phyloP scores from a whole-genome alignment of 2,888 invertebrate species.

The Lydus trimaculatus region DNA sequence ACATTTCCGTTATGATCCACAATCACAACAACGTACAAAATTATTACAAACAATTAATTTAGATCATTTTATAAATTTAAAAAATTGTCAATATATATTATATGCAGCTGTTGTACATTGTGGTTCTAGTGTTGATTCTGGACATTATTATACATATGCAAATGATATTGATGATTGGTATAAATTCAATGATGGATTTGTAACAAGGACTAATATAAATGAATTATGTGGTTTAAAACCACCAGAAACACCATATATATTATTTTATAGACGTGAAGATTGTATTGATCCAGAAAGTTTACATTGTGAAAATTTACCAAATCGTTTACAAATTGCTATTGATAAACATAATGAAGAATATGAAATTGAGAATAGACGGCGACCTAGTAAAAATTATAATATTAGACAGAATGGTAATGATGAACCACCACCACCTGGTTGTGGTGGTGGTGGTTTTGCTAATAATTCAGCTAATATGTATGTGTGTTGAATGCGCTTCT shows the following conservation, averaged over 20 bases:
- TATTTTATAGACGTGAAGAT: constrained; percentile 71
- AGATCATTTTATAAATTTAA: constrained; percentile 68
- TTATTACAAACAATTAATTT: constrained; percentile 67
- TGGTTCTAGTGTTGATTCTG: constrained; percentile 83
- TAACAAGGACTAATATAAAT: constrained; percentile 67
- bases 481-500: constrained; percentile 52
- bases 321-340: constrained; percentile 48
- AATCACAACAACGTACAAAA: constrained; percentile 78
- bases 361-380: constrained; percentile 49
- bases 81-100: constrained; percentile 68
- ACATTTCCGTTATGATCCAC: constrained; percentile 79
- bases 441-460: constrained; percentile 60
- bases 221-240: constrained; percentile 71
- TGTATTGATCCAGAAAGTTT: constrained; percentile 50
- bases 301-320: constrained; percentile 46
- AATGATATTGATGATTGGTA: constrained; percentile 76
- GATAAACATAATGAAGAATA: constrained; percentile 51
- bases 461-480: constrained; percentile 54
- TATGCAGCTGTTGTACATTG: constrained; percentile 87
- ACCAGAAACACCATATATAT: constrained; percentile 83
- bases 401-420: constrained; percentile 59
- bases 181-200: constrained; percentile 82
- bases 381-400: constrained; percentile 43
- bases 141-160: constrained; percentile 88
- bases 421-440: constrained; percentile 64